These are phyloP conservation scores for Lordiphosa clarofinis DNA, from an alignment of 1,140 invertebrate species.

Conservation along the genomic window DNA sequence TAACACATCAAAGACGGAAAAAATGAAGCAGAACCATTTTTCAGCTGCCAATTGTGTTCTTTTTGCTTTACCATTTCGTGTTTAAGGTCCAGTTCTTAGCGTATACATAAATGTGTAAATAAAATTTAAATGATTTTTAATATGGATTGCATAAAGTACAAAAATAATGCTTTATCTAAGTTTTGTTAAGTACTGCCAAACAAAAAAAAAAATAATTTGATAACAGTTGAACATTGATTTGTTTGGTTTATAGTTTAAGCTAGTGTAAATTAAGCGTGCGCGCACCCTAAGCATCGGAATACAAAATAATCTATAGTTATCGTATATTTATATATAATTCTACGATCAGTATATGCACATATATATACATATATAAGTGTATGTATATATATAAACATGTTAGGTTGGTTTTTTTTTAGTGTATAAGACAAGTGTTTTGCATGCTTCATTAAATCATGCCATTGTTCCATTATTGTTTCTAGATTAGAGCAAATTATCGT, in stretches of 20 bases:
- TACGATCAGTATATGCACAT: not conserved
- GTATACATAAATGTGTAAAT: constrained; percentile 46
- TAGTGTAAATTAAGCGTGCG: constrained; percentile 51
- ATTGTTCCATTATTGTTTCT: constrained; percentile 33
- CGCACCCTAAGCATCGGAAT: constrained; percentile 59
- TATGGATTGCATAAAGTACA: constrained; percentile 24
- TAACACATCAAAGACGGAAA: too few relatives aligned
- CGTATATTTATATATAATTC: constrained; percentile 19
- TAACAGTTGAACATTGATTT: constrained; percentile 31
- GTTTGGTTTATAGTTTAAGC: constrained; percentile 39
- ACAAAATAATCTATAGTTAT: constrained; percentile 56
- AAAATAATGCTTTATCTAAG: constrained; percentile 18
- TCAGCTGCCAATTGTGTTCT: too few relatives aligned
- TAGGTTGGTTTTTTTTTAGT: constrained; percentile 27
- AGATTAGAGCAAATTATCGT: constrained; percentile 28
- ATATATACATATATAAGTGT: constrained; percentile 15
- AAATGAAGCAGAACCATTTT: too few relatives aligned
- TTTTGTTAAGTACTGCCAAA: constrained; percentile 62
- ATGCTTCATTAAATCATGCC: constrained; percentile 29
- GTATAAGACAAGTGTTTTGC: constrained; percentile 41
- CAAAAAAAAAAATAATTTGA: constrained; percentile 19
- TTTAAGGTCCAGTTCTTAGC: constrained; percentile 3
- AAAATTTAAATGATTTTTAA: constrained; percentile 49
- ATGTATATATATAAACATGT: constrained; percentile 10
- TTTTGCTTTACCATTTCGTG: too few relatives aligned